Evolutionary conservation across 2,888 invertebrate species (phyloP), one percentile per base, ranked within the genome.

Genomic region (Pemphredon lugubris): DNA sequence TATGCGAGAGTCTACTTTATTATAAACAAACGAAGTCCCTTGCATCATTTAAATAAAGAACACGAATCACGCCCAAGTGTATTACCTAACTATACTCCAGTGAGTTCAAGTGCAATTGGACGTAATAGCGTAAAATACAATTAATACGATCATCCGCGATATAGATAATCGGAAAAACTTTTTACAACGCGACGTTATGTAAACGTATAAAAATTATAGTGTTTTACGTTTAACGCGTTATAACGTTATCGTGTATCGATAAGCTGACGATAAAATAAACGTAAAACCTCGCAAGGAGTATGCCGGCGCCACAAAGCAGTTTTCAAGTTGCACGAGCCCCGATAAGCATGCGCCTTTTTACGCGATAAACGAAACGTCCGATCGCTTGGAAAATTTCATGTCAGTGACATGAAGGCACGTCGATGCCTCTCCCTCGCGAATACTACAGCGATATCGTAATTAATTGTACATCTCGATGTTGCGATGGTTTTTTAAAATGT

Each of bases 171-270:
- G n/a, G n/a, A n/a, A 1, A 2, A 20, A 47, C 32, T 26, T 26
- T 6, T 16, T 23, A 7, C 16, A 7, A 21, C 11, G 14, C 54
- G 34, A 42, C 26, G 18, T 16, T 21, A 21, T 26, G 26, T 14
- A 48, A 37, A 5, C 44, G 21, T 53, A 37, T 47, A 67, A 59
- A 58, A 26, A 44, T 14, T 26, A 26, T n/a, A n/a, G n/a, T 66
- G 32, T 58, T 74, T 63, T 47, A 54, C 37, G 48, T 64, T 51
- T 48, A 21, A 42, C 13, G 9, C 21, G 13, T 5, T 13, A 16
- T 39, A 34, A 48, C 32, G 64, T 61, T 77, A 77, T 74, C 79
- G 9, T 34, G 44, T 7, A 64, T 55, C 54, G 75, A 78, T 77
- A 75, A 71, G 26, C 34, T 11, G 0, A 20, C 21, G 79, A 77